Conservation (phyloP, 2,797 vertebrate genomes). For the Thunnus albacares region DNA sequence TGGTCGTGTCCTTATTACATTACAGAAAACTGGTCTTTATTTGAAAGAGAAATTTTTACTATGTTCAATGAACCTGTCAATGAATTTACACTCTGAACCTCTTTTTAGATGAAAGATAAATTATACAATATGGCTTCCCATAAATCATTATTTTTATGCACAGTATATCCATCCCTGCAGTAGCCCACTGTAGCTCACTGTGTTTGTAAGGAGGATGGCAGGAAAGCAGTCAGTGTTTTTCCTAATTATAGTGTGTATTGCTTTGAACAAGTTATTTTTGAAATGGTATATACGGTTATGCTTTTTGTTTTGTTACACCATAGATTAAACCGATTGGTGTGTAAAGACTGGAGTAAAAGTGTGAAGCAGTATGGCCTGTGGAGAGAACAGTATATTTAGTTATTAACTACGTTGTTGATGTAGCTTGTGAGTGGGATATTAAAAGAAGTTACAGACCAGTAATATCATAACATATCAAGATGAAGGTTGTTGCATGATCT, state of each 20-base stretch:
- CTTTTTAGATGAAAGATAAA: neutral
- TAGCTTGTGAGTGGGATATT: neutral
- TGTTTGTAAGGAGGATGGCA: neutral
- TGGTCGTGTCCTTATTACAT: too few species aligned
- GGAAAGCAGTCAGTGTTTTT: neutral
- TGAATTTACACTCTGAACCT: too few species aligned
- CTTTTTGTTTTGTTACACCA: neutral
- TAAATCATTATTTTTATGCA: neutral
- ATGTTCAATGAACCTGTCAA: neutral
- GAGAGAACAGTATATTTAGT: neutral
- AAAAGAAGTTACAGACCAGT: too few species aligned
- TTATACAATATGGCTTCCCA: neutral
- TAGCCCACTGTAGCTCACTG: neutral
- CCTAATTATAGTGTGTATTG: neutral
- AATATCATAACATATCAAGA: too few species aligned
- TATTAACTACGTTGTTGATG: neutral
- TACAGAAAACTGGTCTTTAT: neutral
- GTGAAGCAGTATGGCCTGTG: neutral
- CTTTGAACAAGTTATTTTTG: neutral
- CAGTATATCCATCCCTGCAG: neutral
- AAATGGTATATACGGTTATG: neutral
- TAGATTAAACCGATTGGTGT: neutral
- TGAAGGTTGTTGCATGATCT: neutral
- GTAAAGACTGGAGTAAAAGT: neutral
- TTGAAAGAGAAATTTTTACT: neutral